Conservation (phyloP, 2,797 vertebrate genomes). For the Sebastolobus altivelis region DNA sequence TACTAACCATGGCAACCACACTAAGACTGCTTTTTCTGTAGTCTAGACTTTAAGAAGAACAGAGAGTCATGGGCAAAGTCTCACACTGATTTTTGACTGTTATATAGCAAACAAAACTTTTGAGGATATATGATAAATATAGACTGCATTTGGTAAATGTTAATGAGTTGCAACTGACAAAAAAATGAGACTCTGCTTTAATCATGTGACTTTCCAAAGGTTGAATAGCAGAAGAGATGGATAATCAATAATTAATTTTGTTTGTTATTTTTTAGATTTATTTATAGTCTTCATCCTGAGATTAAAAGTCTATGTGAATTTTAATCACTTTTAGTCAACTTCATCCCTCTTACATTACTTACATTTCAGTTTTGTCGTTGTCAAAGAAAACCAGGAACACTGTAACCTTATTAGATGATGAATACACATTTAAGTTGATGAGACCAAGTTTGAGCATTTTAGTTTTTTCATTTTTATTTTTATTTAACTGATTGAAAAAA, state of each 20-base stretch:
- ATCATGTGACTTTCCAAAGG: neutral
- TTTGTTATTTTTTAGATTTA: neutral
- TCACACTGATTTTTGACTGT: neutral
- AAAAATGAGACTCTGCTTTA: neutral
- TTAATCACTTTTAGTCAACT: neutral
- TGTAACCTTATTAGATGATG: neutral
- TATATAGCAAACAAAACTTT: neutral
- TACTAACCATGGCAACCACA: conserved; percentile 31
- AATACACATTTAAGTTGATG: neutral
- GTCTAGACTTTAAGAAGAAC: neutral
- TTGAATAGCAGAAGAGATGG: neutral
- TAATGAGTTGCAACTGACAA: neutral
- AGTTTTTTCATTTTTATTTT: neutral
- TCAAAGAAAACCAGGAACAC: no score
- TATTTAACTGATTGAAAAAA: neutral
- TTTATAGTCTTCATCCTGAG: neutral
- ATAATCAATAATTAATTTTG: neutral
- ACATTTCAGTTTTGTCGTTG: neutral
- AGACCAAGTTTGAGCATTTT: neutral
- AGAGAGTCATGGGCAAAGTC: neutral
- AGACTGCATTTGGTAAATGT: neutral
- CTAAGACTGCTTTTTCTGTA: neutral
- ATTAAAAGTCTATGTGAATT: neutral
- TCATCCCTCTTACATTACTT: neutral
- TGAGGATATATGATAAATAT: neutral